Evolutionary conservation across 2,113 vertebrate genomes (phyloP).

Genomic region (Tringa solitaria): DNA sequence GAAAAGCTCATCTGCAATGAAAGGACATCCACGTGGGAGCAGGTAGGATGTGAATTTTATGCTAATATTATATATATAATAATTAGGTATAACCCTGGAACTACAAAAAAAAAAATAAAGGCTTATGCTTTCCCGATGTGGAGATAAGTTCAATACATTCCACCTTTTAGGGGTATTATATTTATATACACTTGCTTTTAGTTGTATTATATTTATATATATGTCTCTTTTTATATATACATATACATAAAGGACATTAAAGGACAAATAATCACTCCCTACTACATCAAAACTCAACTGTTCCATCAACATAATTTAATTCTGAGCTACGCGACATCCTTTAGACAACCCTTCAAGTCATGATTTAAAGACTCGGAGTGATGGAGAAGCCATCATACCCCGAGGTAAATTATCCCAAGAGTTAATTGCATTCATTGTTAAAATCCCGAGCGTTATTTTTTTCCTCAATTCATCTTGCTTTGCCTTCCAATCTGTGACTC

Average conservation of each 20-base stretch:
- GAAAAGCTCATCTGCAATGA: background rate
- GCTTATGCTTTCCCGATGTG: background rate
- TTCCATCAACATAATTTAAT: background rate
- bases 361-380: background rate
- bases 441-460: background rate
- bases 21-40: rapidly evolving
- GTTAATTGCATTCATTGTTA: background rate
- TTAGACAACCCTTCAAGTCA: background rate
- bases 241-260: background rate
- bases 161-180: background rate
- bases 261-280: background rate
- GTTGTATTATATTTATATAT: background rate
- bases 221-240: background rate
- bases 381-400: background rate
- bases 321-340: background rate
- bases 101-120: background rate
- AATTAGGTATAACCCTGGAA: background rate
- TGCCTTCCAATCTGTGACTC: background rate
- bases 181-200: too few relatives aligned
- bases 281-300: background rate
- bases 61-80: background rate
- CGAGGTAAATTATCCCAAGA: background rate
- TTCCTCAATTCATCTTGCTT: background rate
- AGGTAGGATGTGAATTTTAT: background rate
- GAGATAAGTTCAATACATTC: background rate